phyloP scores from a whole-genome alignment of 1,140 invertebrate genomes.

The Cryptotermes secundus region DNA sequence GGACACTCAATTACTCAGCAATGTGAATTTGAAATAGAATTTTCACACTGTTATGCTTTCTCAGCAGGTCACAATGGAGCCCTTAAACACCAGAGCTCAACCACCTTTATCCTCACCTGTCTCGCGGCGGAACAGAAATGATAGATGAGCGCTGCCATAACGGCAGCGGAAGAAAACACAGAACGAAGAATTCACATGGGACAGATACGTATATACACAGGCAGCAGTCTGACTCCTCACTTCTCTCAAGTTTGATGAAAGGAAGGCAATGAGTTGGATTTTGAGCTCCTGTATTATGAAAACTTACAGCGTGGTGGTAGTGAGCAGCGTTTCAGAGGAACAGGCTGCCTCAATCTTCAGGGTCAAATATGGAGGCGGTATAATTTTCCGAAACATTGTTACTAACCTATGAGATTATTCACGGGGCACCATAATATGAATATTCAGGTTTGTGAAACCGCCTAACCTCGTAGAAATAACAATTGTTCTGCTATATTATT shows the following conservation, averaged over 20 bases:
- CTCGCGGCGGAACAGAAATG: neutral
- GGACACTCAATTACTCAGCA: neutral
- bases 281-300: too few relatives aligned
- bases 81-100: neutral
- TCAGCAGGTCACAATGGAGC: neutral
- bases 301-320: too few relatives aligned
- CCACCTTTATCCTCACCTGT: neutral
- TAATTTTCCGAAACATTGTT: too few relatives aligned
- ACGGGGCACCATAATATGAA: too few relatives aligned
- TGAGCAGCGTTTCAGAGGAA: too few relatives aligned
- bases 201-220: neutral
- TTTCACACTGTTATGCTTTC: neutral
- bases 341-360: too few relatives aligned
- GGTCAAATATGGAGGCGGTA: too few relatives aligned
- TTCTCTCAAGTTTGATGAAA: neutral
- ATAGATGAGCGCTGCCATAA: neutral
- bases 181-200: neutral
- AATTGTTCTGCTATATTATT: too few relatives aligned
- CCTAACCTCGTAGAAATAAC: too few relatives aligned
- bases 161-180: neutral
- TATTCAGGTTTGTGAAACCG: too few relatives aligned
- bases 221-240: neutral
- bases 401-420: too few relatives aligned
- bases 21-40: slow-evolving; percentile 1
- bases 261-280: too few relatives aligned